These are phyloP conservation scores for Odontocolon sp. DNA, from an alignment of 2,888 invertebrate species.

Conservation along the genomic window DNA sequence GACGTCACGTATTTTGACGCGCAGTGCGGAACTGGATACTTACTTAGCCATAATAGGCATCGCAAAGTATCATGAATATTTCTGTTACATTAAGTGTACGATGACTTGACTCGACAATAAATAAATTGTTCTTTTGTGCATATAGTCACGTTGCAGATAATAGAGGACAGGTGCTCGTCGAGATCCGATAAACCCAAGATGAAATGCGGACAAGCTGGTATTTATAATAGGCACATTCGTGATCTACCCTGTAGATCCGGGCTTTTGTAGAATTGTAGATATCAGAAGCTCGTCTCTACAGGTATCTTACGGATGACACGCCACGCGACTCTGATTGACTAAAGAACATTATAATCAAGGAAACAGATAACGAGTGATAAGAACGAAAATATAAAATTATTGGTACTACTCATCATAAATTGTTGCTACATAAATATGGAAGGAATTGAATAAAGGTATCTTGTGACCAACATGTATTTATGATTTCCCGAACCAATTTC, in stretches of 20 bases:
- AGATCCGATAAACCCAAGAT: neutral
- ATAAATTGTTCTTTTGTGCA: constrained; percentile 8
- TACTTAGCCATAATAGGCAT: constrained; percentile 53
- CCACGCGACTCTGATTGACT: constrained; percentile 85
- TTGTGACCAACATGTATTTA: no score
- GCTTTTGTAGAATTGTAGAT: constrained; percentile 94
- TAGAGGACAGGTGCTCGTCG: neutral
- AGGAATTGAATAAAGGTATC: constrained; percentile 7
- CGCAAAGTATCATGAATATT: constrained; percentile 35
- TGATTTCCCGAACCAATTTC: no score
- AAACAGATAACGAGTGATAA: neutral
- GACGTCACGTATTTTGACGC: constrained; percentile 72
- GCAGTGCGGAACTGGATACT: constrained; percentile 58
- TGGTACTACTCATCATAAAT: neutral
- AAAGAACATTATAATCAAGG: constrained; percentile 26
- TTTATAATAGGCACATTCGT: constrained; percentile 90
- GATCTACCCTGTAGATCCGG: constrained; percentile 99
- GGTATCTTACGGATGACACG: constrained; percentile 99
- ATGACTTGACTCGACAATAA: neutral
- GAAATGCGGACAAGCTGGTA: neutral
- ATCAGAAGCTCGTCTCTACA: constrained; percentile 99
- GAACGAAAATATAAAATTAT: neutral
- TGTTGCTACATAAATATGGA: neutral
- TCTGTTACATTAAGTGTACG: neutral
- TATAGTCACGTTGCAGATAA: constrained; percentile 53